These are phyloP conservation scores for Drosophila subpulchrella DNA, from an alignment of 1,140 invertebrate species.

Conservation along the genomic window DNA sequence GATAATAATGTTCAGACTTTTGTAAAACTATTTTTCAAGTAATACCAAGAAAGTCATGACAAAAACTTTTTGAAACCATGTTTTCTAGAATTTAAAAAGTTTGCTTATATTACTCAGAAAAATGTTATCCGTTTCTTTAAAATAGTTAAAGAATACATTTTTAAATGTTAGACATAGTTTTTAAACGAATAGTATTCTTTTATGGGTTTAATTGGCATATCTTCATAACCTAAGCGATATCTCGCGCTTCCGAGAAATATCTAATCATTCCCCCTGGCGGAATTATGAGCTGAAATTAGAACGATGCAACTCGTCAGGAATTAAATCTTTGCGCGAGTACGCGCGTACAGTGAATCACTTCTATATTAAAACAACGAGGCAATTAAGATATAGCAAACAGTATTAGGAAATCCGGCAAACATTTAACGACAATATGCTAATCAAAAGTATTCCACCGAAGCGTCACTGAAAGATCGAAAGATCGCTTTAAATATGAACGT, in stretches of 20 bases:
- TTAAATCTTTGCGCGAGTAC: conserved; percentile 8
- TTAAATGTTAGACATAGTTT: too few relatives aligned
- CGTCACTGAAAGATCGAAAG: conserved; percentile 3
- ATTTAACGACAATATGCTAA: not conserved
- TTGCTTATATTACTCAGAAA: too few relatives aligned
- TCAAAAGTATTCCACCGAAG: not conserved
- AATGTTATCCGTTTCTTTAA: too few relatives aligned
- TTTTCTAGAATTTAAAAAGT: too few relatives aligned
- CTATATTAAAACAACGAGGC: conserved; percentile 1
- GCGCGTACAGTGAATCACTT: conserved; percentile 17
- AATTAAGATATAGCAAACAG: conserved; percentile 8
- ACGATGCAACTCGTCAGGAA: not conserved
- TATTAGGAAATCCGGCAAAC: conserved; percentile 26
- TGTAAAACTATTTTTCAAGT: too few relatives aligned
- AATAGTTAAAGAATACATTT: too few relatives aligned
- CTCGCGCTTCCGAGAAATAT: conserved; percentile 1
- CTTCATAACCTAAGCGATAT: not conserved
- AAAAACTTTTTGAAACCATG: too few relatives aligned
- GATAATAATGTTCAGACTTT: too few relatives aligned
- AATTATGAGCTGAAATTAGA: conserved; percentile 1
- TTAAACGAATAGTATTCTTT: too few relatives aligned
- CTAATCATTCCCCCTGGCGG: not conserved
- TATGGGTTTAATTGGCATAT: not conserved
- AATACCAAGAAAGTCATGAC: too few relatives aligned
- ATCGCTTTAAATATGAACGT: not conserved